Percentiles rank a stretch among this genome's conserved stretches.
Conservation (phyloP, 2,888 invertebrate species). For the Ariolimax columbianus region DNA sequence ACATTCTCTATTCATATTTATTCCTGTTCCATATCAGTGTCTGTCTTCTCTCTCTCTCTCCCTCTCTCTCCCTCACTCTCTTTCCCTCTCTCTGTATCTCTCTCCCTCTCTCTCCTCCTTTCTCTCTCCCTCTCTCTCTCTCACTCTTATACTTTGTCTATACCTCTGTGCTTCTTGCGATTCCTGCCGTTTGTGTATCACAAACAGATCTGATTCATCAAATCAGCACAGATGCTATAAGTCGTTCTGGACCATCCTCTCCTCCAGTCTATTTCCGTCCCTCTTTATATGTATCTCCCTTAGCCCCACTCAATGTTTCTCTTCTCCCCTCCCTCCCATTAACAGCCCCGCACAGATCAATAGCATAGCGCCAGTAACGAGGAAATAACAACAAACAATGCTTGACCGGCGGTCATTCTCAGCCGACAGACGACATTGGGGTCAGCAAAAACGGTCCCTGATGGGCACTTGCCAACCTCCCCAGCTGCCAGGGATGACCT, state of each 20-base stretch:
- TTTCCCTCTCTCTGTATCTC: slow-evolving; percentile 9
- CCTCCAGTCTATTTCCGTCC: background rate
- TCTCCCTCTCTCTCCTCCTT: slow-evolving; percentile 1
- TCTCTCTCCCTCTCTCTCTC: background rate
- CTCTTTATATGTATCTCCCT: slow-evolving; percentile 3
- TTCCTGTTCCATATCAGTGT: background rate
- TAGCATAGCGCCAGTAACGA: background rate
- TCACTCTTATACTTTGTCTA: background rate
- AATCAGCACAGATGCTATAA: no score
- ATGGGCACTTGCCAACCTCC: background rate
- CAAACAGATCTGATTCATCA: no score
- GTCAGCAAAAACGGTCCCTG: background rate
- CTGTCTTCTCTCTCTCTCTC: background rate
- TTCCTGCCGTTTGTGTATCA: no score
- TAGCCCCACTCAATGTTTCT: background rate
- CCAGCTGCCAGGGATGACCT: background rate
- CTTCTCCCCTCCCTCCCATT: background rate
- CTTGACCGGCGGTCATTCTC: background rate
- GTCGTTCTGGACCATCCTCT: no score
- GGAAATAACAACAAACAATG: slow-evolving; percentile 5
- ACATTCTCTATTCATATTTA: no score
- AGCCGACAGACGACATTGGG: background rate
- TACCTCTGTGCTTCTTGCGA: no score
- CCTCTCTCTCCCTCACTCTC: slow-evolving; percentile 18
- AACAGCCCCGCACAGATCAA: background rate